Evolutionary conservation across 2,888 invertebrate genomes (phyloP), one percentile per base, ranked within the genome.

Genomic region (Yponomeuta cagnagella): DNA sequence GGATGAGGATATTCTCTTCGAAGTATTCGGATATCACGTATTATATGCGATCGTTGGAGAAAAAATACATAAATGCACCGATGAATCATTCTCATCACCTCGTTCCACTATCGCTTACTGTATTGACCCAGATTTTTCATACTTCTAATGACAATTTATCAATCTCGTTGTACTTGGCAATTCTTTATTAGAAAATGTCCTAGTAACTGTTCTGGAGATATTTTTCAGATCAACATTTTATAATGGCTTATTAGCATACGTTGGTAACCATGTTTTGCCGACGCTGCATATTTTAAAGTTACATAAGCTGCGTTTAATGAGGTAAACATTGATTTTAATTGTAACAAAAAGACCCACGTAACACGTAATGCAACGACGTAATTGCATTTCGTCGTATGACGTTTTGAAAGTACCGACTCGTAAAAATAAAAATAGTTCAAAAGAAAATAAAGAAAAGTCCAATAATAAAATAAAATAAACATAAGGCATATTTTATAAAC

Each of bases 261-360:
- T 15, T 4, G 5, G 15, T 8, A 15, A 58, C 15, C 15, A 15
- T 58, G 52, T 58, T 58, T 3, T 58, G 52, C 52, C 15, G 52
- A 58, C 52, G 52, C 52, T 58, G 4, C 52, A 58, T 15, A 58
- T 15, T 15, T 58, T 58, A 58, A 15, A 15, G 15, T 58, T 58
- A 58, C 52, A 15, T 58, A 58, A 58, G 15, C 15, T 58, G 12
- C 52, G 52, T 58, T 58, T 58, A 15, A 58, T 58, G 12, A 58
- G 52, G 52, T 58, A 58, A 58, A 58, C 52, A 58, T 58, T 58
- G 52, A 58, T 58, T 58, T 58, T 58, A 58, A 58, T 58, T 58
- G 52, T 58, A 58, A 58, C 15, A 58, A 58, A 58, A 58, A 58
- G 52, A 58, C 52, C 15, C 52, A 58, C 52, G 15, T 58, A 15